Evolutionary conservation across 2,797 vertebrate genomes (phyloP), one percentile per base, ranked within the genome.

Genomic region (Anableps anableps): DNA sequence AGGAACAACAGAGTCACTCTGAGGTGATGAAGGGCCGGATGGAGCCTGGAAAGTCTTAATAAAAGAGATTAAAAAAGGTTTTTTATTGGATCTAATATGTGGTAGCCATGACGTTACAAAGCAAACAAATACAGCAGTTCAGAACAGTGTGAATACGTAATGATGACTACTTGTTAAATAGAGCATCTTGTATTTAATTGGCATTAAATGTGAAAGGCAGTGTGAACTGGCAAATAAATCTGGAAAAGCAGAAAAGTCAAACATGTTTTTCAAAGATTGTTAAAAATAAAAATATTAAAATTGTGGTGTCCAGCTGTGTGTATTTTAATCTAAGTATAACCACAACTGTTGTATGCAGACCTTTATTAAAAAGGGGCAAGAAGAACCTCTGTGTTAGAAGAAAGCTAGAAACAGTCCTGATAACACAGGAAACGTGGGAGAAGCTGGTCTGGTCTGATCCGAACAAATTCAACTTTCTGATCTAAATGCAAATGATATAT

Each of bases 1-100:
- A 97, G 88, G 93, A 90, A 60, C 94, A 96, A 64, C 96, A 95
- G 80, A 91, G 92, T 77, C 93, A 92, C 50, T 92, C 92, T 0
- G 95, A 94, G 50, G 58, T 74, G 14, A 26, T 3, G 47, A 55
- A 41, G 70, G 50, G 45, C 68, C 94, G 94, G 77, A 91, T 86
- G 21, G 94, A 87, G 29, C 10, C 80, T 68, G 21, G 11, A 66
- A 84, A 73, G 23, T 64, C 83, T 14, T 88, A 81, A 92, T 36
- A 64, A 34, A 83, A 73, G 31, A 9, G 11, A 26, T 72, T 26
- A 36, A 66, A 60, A 55, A n/a, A 0, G 6, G 48, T 66, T 75
- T 31, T 73, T 50, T 5, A 80, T 78, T 74, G 43, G 6, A 19
- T 71, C 58, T 77, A 0, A 50, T 75, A 73, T 71, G 38, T 43